Conservation (phyloP, 2,888 invertebrate genomes). For the Hydraecia micacea region DNA sequence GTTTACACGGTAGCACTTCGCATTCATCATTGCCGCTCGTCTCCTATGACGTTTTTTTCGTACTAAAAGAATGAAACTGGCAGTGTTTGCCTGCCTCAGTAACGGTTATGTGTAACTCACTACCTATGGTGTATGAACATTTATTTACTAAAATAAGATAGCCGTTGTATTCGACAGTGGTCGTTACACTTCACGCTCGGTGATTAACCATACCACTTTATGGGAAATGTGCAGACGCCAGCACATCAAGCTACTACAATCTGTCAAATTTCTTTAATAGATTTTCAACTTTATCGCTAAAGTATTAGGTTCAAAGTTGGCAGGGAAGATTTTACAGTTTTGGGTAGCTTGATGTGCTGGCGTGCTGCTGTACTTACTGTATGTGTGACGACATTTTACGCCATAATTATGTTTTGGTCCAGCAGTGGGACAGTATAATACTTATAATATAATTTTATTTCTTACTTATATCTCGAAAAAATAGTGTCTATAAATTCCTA, state of each 20-base stretch:
- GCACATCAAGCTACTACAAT: too few species aligned
- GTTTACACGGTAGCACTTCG: too few species aligned
- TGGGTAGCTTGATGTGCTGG: too few species aligned
- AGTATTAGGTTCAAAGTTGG: too few species aligned
- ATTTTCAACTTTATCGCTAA: too few species aligned
- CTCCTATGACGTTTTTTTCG: not conserved
- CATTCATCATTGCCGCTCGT: too few species aligned
- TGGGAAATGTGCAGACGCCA: not conserved
- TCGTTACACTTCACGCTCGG: conserved; percentile 70
- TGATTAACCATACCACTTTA: conserved; percentile 48
- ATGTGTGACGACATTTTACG: conserved; percentile 19
- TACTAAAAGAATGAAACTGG: not conserved
- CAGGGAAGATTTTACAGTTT: too few species aligned
- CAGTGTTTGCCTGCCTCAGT: conserved; percentile 19
- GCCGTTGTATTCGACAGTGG: conserved; percentile 63
- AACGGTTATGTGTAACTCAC: conserved; percentile 17
- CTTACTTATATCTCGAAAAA: too few species aligned
- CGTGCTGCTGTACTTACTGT: not conserved
- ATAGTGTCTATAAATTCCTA: not conserved
- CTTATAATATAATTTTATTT: too few species aligned
- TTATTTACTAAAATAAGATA: conserved; percentile 58
- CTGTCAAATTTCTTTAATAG: too few species aligned
- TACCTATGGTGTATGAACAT: conserved; percentile 54
- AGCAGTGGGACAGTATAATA: too few species aligned
- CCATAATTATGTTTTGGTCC: not conserved